These are phyloP conservation scores for Zaprionus taronus DNA, from an alignment of 1,140 invertebrate genomes.

Conservation along the genomic window DNA sequence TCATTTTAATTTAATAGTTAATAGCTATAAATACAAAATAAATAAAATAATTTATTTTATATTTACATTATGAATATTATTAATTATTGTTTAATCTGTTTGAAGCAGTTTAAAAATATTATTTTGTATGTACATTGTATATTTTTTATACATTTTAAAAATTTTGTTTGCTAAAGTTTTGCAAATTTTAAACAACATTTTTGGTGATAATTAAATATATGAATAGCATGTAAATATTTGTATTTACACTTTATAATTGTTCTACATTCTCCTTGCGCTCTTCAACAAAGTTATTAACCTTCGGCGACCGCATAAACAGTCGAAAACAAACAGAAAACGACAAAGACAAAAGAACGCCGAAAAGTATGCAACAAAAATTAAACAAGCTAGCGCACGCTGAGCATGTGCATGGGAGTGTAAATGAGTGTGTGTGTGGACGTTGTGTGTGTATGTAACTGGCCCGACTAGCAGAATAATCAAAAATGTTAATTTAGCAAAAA, in stretches of 20 bases:
- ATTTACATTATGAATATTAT: background rate
- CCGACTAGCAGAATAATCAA: slow-evolving; percentile 39
- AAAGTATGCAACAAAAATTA: slow-evolving; percentile 45
- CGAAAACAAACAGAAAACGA: slow-evolving; percentile 37
- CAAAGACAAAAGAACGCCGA: slow-evolving; percentile 22
- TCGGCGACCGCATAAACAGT: slow-evolving; percentile 11
- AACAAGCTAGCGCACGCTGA: slow-evolving; percentile 9
- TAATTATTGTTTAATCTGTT: background rate
- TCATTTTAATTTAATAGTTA: background rate
- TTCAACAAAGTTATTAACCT: slow-evolving; percentile 35
- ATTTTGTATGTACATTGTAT: no score
- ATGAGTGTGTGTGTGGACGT: slow-evolving; percentile 4
- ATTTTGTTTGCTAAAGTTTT: no score
- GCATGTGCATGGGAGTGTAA: slow-evolving; percentile 2
- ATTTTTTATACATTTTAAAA: no score
- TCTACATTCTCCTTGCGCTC: background rate
- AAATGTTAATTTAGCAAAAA: slow-evolving; percentile 47
- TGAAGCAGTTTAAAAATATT: no score
- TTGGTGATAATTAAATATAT: no score
- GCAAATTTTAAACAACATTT: no score
- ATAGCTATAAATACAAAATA: background rate
- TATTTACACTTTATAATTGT: background rate
- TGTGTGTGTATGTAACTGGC: slow-evolving; percentile 16
- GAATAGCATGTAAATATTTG: background rate
- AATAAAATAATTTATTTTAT: no score